phyloP scores from a whole-genome alignment of 2,113 vertebrate genomes.

The Psophia crepitans region DNA sequence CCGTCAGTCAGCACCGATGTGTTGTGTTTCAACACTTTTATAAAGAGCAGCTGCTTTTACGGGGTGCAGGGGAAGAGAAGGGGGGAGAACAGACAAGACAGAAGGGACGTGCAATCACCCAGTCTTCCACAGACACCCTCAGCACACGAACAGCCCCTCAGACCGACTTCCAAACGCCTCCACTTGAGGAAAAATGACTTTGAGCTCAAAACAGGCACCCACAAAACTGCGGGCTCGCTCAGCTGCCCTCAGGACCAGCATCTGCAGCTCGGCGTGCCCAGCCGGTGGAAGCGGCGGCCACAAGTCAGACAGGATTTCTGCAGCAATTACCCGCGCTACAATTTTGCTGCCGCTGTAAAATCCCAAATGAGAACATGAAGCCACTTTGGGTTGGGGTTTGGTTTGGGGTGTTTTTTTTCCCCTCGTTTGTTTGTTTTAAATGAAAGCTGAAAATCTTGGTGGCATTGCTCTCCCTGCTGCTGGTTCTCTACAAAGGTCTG shows the following conservation, averaged over 20 bases:
- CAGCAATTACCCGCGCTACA: rapidly evolving
- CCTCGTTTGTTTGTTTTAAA: background rate
- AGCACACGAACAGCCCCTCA: background rate
- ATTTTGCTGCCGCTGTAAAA: background rate
- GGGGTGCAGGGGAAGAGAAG: background rate
- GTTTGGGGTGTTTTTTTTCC: no score
- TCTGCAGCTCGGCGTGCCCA: rapidly evolving
- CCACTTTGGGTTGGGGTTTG: background rate
- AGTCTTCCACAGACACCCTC: background rate
- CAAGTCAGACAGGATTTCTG: background rate
- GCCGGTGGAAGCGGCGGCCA: background rate
- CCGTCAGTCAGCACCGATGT: rapidly evolving
- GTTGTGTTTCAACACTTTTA: background rate
- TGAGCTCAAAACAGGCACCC: background rate
- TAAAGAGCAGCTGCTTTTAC: background rate
- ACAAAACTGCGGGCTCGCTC: rapidly evolving
- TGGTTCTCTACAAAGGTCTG: background rate
- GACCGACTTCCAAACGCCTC: background rate
- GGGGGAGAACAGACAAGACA: background rate
- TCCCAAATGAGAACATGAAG: background rate
- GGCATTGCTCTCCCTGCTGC: rapidly evolving
- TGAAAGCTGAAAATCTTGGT: background rate
- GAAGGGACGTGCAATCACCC: background rate
- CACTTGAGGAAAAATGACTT: background rate
- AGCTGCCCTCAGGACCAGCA: background rate